These are phyloP conservation scores for Crotophaga sulcirostris DNA, from an alignment of 2,113 vertebrate genomes.

Conservation along the genomic window DNA sequence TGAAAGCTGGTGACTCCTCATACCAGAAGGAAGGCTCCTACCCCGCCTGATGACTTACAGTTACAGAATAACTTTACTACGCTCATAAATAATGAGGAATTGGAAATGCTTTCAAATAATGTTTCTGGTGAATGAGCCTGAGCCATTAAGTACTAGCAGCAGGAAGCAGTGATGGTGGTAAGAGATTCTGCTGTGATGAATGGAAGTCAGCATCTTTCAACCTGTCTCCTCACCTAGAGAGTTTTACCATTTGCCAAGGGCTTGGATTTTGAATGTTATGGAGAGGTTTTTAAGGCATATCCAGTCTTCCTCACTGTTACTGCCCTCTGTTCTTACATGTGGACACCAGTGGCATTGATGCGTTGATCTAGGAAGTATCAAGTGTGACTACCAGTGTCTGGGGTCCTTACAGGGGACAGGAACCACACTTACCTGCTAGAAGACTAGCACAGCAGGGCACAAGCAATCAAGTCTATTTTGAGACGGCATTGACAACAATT, in stretches of 20 bases:
- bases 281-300: not conserved
- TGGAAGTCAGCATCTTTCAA: not conserved
- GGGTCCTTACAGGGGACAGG: not conserved
- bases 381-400: not conserved
- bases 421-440: not conserved
- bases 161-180: not conserved
- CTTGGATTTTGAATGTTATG: not conserved
- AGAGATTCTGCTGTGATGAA: not conserved
- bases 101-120: not conserved
- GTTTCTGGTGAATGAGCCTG: not conserved
- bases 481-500: not conserved
- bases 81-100: not conserved
- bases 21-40: not conserved
- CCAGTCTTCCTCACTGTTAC: rapidly evolving
- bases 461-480: not conserved
- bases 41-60: not conserved
- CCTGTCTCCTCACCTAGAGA: not conserved
- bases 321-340: not conserved
- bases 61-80: not conserved
- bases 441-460: not conserved
- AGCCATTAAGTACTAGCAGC: not conserved
- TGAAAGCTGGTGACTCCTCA: not conserved
- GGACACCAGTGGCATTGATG: not conserved
- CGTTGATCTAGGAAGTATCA: not conserved
- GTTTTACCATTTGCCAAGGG: not conserved